Conservation (phyloP, 2,797 vertebrate species). For the Pangasius mekongensis region DNA sequence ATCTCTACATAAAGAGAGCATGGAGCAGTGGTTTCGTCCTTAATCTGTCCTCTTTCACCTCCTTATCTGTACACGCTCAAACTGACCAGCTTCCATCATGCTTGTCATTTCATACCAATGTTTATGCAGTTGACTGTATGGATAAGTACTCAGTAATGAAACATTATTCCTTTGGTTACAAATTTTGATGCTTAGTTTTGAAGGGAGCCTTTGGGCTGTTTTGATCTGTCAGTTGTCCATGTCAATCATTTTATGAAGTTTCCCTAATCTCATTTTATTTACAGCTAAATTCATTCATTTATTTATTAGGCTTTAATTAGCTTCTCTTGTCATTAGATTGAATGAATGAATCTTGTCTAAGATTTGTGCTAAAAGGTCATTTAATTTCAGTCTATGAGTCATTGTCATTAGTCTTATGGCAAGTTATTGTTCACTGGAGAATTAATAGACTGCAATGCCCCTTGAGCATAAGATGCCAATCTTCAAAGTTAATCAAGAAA, state of each 20-base stretch:
- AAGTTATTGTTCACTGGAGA: conserved; percentile 19
- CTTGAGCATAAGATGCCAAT: background rate
- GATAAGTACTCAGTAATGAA: background rate
- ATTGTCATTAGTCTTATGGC: conserved; percentile 14
- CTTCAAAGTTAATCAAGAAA: conserved; percentile 19
- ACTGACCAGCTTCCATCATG: background rate
- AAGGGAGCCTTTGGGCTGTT: background rate
- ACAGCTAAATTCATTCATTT: background rate
- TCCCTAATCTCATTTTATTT: background rate
- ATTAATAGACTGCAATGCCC: conserved; percentile 30
- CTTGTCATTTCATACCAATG: background rate
- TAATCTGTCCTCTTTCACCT: no score
- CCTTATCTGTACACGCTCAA: background rate
- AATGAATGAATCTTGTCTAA: background rate
- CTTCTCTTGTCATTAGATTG: background rate
- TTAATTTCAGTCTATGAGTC: conserved; percentile 21
- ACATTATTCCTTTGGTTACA: background rate
- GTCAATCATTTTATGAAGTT: background rate
- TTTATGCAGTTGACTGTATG: background rate
- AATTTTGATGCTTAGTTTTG: background rate
- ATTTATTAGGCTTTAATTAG: conserved; percentile 17
- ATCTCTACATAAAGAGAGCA: background rate
- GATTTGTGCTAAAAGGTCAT: conserved; percentile 24
- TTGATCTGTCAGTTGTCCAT: background rate
- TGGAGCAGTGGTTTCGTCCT: no score